Evolutionary conservation across 2,113 vertebrate species (phyloP).

Genomic region (Gobius niger): DNA sequence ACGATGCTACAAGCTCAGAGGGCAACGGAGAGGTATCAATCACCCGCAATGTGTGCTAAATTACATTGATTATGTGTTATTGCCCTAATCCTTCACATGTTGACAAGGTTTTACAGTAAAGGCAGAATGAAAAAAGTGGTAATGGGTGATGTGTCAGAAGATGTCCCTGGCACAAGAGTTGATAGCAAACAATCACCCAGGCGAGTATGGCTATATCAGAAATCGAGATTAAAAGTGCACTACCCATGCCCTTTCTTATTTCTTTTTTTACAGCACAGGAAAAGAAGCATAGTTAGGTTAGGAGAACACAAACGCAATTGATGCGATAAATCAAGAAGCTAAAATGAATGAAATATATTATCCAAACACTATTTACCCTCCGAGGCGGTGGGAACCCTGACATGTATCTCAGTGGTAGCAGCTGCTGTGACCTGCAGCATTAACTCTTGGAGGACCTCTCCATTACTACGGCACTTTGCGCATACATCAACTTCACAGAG

Average conservation of each 20-base stretch:
- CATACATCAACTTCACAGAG: slow-evolving; percentile 59
- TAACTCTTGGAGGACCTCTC: slow-evolving; percentile 54
- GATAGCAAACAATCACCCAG: no score
- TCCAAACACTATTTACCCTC: not conserved
- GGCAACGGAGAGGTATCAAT: slow-evolving; percentile 59
- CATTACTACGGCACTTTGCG: slow-evolving; percentile 30
- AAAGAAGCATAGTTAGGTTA: no score
- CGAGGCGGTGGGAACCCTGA: not conserved
- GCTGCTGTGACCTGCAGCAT: slow-evolving; percentile 55
- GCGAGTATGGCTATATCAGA: no score
- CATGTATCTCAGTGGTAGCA: slow-evolving; percentile 27
- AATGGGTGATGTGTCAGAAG: not conserved
- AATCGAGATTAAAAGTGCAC: no score
- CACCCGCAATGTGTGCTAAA: slow-evolving; percentile 41
- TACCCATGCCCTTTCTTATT: no score
- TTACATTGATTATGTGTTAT: slow-evolving; percentile 62
- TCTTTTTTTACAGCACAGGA: no score
- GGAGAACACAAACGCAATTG: no score
- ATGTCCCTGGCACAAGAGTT: not conserved
- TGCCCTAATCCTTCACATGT: slow-evolving; percentile 61
- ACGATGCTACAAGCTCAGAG: slow-evolving; percentile 54
- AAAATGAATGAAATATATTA: no score
- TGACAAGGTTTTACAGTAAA: slow-evolving; percentile 28
- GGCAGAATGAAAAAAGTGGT: not conserved
- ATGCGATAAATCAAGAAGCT: no score